phyloP scores from a whole-genome alignment of 2,113 vertebrate genomes.

The Corvus moneduloides region DNA sequence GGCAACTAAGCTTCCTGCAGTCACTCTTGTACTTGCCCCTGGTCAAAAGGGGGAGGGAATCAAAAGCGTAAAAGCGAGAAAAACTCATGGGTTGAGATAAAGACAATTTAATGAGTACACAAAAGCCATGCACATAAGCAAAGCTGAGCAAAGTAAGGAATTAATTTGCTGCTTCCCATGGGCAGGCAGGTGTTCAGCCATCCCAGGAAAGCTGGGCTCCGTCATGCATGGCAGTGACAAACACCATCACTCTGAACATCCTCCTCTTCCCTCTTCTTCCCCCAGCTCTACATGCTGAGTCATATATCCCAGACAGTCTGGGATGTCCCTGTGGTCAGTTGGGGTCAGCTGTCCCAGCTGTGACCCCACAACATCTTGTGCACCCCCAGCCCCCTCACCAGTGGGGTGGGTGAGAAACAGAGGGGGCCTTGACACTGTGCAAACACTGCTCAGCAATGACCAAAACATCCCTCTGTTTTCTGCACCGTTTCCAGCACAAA shows the following conservation, averaged over 20 bases:
- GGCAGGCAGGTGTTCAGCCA: background rate
- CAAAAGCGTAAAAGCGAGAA: background rate
- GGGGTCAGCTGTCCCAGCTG: background rate
- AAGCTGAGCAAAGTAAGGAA: background rate
- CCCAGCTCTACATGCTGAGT: background rate
- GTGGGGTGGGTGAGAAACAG: background rate
- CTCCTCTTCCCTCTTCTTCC: background rate
- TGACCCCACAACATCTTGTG: too few species aligned
- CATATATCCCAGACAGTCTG: background rate
- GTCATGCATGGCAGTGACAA: background rate
- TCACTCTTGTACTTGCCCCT: background rate
- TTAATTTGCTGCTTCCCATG: background rate
- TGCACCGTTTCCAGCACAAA: background rate
- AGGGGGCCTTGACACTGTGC: background rate
- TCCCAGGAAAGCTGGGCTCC: background rate
- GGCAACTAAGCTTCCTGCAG: background rate
- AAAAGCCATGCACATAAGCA: background rate
- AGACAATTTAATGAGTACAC: background rate
- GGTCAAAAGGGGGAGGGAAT: background rate
- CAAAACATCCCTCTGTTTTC: background rate
- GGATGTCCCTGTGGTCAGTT: too few species aligned
- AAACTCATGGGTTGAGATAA: background rate
- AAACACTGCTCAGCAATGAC: background rate
- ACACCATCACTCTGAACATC: background rate
- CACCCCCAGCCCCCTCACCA: background rate